Conservation (phyloP, 2,113 vertebrate genomes). For the Tinamus guttatus region DNA sequence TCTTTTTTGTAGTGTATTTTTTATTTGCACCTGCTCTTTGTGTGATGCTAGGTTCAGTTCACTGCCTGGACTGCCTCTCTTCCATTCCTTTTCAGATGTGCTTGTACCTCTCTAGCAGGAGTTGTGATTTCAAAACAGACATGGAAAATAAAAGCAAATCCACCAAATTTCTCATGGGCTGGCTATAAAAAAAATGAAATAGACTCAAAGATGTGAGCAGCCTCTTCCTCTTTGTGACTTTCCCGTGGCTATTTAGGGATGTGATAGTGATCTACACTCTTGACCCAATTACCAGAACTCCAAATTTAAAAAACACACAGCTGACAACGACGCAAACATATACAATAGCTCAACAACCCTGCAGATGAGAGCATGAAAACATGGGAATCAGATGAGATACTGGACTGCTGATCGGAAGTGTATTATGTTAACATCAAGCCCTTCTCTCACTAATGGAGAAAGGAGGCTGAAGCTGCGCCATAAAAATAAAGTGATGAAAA, state of each 20-base stretch:
- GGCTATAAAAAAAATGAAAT: not conserved
- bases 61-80: not conserved
- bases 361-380: not conserved
- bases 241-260: not conserved
- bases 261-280: not conserved
- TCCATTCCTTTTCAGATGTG: not conserved
- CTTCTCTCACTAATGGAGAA: fast-evolving
- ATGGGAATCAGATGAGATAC: not conserved
- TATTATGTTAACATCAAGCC: not conserved
- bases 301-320: not conserved
- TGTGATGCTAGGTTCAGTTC: not conserved
- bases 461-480: not conserved
- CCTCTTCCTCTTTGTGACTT: not conserved
- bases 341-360: not conserved
- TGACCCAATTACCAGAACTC: not conserved
- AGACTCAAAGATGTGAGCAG: not conserved
- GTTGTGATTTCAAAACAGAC: not conserved
- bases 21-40: not conserved
- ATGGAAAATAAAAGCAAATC: not conserved
- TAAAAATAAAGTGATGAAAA: not conserved
- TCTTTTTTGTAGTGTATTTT: not conserved
- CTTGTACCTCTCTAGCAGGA: not conserved
- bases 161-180: not conserved
- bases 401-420: not conserved
- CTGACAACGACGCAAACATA: not conserved